Evolutionary conservation across 2,888 invertebrate species (phyloP), one percentile per base, ranked within the genome.

Genomic region (Loripinus fragilis): DNA sequence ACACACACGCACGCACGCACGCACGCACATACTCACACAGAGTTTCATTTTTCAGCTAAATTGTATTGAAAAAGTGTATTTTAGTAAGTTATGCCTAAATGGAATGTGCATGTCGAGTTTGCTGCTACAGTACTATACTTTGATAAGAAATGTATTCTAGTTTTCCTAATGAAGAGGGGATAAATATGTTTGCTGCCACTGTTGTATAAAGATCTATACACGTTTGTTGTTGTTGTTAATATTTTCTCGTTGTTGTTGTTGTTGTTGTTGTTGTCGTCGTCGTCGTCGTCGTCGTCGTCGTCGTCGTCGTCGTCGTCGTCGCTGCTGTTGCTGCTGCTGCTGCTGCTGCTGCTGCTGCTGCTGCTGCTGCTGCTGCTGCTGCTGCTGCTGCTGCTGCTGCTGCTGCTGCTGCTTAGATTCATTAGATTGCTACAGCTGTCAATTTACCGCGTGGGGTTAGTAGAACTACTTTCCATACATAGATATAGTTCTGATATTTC

Each of bases 311-410:
- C 33, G 33, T 64, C 64, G 41, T 48, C 68, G n/a, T 52, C 38
- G 20, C 67, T 67, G 38, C 71, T 71, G 38, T 64, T 65, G 17
- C 74, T 74, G 68, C 74, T 74, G 69, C 74, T 74, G 52, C 69
- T 74, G 38, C 52, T 74, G 38, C 69, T 74, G 38, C 52, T 69
- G 52, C 52, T 48, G 69, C 74, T 74, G 68, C 74, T 68, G 68
- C 74, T 74, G 50, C 52, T 74, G 50, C 52, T 74, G 41, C 74
- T 69, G 69, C 52, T 74, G 8, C 55, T 69, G 55, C 69, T 74
- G 55, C 69, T 74, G 28, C 41, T 69, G 55, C 69, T 74, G 50
- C 74, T 74, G 68, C 67, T 68, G 48, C 67, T 74, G 68, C 67
- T 74, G 68, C 74, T 68, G 68, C 67, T 74, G 68, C 74, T 68